Evolutionary conservation across 2,888 invertebrate genomes (phyloP).

Genomic region (Theretra japonica): DNA sequence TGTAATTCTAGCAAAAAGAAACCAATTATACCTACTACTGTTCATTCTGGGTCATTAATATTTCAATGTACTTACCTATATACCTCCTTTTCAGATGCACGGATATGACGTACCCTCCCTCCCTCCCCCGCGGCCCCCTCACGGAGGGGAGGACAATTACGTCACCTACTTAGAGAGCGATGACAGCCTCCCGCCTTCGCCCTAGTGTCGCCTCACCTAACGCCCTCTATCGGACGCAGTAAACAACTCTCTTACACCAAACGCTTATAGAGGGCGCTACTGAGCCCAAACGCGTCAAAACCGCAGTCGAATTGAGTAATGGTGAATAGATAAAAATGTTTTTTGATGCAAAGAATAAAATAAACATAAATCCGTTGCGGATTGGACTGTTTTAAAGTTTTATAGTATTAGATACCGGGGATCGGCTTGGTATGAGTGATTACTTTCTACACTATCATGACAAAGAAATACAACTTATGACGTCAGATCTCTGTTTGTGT

Average conservation of each 20-base stretch:
- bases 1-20: too few species aligned
- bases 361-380: neutral
- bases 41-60: too few species aligned
- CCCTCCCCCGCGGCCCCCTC: slow-evolving; percentile 86
- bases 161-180: slow-evolving; percentile 97
- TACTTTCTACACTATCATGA: neutral
- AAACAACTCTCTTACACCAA: neutral
- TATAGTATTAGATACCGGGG: neutral
- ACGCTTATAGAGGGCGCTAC: slow-evolving; percentile 34
- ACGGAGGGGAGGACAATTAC: slow-evolving; percentile 91
- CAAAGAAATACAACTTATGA: slow-evolving; percentile 4
- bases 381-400: neutral
- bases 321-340: slow-evolving; percentile 1
- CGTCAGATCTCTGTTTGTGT: neutral
- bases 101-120: slow-evolving; percentile 91
- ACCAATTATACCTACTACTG: too few species aligned
- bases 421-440: neutral
- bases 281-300: slow-evolving; percentile 25
- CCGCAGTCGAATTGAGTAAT: neutral
- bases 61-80: too few species aligned
- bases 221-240: slow-evolving; percentile 39
- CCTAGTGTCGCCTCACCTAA: slow-evolving; percentile 85
- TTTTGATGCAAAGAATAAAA: neutral
- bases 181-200: slow-evolving; percentile 90
- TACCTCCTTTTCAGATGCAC: slow-evolving; percentile 91